Evolutionary conservation across 2,797 vertebrate genomes (phyloP).

Genomic region (Microctenopoma stevenorrisi): DNA sequence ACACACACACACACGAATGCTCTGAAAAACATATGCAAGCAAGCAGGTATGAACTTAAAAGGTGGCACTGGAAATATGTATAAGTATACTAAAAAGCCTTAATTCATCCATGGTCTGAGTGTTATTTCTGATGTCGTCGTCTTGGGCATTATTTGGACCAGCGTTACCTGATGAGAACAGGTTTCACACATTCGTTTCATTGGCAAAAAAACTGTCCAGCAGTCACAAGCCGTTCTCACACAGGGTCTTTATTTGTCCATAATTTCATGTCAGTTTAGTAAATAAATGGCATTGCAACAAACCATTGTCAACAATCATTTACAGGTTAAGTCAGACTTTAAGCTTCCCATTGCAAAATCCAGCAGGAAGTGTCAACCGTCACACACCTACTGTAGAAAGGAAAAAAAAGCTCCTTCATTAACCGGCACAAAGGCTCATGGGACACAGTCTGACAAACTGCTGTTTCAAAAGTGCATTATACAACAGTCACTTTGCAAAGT

Average conservation of each 20-base stretch:
- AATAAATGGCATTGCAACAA: conserved; percentile 52
- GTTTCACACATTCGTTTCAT: neutral
- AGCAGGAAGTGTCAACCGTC: conserved; percentile 49
- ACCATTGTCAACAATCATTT: conserved; percentile 40
- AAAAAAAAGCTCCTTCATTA: conserved; percentile 42
- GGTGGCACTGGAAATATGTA: too few relatives aligned
- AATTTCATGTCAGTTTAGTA: conserved; percentile 43
- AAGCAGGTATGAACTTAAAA: neutral
- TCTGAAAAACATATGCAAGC: conserved; percentile 25
- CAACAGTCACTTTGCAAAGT: conserved; percentile 45
- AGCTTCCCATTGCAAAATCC: conserved; percentile 32
- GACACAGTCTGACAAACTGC: conserved; percentile 55
- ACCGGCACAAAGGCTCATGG: conserved; percentile 60
- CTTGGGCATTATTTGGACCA: too few relatives aligned
- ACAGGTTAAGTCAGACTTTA: conserved; percentile 30
- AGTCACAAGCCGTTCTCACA: conserved; percentile 31
- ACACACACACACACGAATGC: neutral
- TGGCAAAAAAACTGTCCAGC: neutral
- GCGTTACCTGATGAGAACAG: neutral
- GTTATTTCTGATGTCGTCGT: neutral
- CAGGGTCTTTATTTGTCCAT: conserved; percentile 68
- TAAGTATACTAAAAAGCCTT: neutral
- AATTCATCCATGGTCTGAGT: too few relatives aligned
- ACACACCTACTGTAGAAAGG: conserved; percentile 39
- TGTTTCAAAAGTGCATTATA: conserved; percentile 68